Evolutionary conservation across 1,140 invertebrate genomes (phyloP).

Genomic region (Halictus rubicundus): DNA sequence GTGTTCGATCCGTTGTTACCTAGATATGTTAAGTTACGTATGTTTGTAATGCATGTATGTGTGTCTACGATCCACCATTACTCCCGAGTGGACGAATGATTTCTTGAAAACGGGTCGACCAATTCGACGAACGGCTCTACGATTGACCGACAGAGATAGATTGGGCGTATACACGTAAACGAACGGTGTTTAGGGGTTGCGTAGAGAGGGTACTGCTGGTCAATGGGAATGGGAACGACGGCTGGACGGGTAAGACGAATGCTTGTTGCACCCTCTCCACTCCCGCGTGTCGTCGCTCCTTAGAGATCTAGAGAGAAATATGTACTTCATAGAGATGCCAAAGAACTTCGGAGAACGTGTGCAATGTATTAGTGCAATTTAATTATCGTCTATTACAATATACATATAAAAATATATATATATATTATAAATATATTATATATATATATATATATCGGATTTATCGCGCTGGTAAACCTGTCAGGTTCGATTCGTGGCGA

Average conservation of each 20-base stretch:
- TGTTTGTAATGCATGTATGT: conserved; percentile 48
- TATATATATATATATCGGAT: conserved; percentile 31
- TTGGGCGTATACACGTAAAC: conserved; percentile 20
- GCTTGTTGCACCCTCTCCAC: not conserved
- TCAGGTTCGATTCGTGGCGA: conserved; percentile 29
- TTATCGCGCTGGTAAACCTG: conserved; percentile 22
- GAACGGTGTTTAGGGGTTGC: conserved; percentile 18
- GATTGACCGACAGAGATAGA: conserved; percentile 8
- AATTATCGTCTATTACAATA: conserved; percentile 53
- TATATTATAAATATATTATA: conserved; percentile 14
- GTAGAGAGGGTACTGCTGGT: not conserved
- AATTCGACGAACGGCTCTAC: not conserved
- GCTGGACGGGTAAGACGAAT: conserved; percentile 17
- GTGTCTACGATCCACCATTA: conserved; percentile 36
- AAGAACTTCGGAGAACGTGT: conserved; percentile 62
- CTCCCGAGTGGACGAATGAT: conserved; percentile 16
- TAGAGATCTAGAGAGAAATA: conserved; percentile 41
- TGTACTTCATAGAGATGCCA: conserved; percentile 63
- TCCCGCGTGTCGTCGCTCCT: not conserved
- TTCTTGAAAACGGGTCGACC: conserved; percentile 8
- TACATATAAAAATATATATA: conserved; percentile 20
- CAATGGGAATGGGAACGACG: conserved; percentile 25
- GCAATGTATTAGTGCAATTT: conserved; percentile 69
- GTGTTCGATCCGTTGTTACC: conserved; percentile 35
- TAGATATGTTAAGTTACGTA: conserved; percentile 44